Conservation (phyloP, 2,888 invertebrate species). For the Eupithecia subfuscata region DNA sequence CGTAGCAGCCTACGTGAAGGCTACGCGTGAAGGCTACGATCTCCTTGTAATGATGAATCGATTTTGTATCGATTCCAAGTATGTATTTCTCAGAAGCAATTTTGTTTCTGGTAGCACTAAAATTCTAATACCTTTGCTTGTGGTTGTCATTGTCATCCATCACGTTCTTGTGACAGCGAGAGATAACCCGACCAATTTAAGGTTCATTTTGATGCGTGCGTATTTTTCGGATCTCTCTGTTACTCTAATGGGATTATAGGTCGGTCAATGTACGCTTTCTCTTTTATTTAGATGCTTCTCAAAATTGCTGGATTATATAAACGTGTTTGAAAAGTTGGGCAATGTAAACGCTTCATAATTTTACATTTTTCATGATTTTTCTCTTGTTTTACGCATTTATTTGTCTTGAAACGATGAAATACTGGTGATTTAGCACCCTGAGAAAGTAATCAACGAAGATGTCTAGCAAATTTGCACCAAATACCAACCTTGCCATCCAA, state of each 20-base stretch:
- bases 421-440: background rate
- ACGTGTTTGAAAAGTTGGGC: background rate
- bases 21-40: no score
- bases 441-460: conserved; percentile 49
- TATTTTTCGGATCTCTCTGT: background rate
- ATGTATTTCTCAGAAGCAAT: background rate
- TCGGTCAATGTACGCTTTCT: background rate
- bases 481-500: conserved; percentile 58
- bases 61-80: no score
- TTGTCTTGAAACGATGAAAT: conserved; percentile 41
- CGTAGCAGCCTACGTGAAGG: no score
- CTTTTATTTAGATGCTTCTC: background rate
- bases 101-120: background rate
- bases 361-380: background rate
- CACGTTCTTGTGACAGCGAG: background rate
- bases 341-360: conserved; percentile 8
- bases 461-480: conserved; percentile 62
- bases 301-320: background rate
- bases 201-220: background rate
- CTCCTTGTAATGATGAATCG: no score
- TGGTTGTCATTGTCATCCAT: background rate
- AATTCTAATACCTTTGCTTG: background rate
- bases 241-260: background rate
- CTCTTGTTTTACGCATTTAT: conserved; percentile 6
- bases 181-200: background rate